Percentiles rank a stretch among this genome's conserved stretches.
Evolutionary conservation across 2,797 vertebrate species (phyloP).

Genomic region (Buphagus erythrorhynchus): DNA sequence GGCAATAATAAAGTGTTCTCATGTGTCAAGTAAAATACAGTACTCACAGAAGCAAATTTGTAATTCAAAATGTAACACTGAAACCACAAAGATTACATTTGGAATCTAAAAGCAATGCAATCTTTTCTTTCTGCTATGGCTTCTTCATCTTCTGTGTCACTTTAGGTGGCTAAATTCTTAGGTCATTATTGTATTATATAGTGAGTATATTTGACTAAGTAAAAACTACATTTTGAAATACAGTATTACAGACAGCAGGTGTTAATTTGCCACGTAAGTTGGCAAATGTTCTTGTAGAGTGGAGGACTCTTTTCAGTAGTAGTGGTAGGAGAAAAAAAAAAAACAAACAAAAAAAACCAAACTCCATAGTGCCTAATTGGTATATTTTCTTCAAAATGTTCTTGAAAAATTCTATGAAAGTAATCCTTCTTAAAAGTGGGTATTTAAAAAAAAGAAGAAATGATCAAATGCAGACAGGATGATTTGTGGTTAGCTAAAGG

Average conservation of each 20-base stretch:
- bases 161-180: neutral
- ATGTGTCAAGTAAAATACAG: neutral
- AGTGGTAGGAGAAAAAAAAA: neutral
- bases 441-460: neutral
- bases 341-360: too few relatives aligned
- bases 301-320: neutral
- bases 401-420: neutral
- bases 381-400: neutral
- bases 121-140: neutral
- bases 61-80: neutral
- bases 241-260: neutral
- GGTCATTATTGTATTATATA: neutral
- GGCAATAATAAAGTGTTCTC: neutral
- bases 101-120: neutral
- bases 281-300: neutral
- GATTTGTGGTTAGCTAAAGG: neutral
- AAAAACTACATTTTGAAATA: neutral
- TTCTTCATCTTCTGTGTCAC: neutral
- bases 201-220: neutral
- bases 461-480: neutral
- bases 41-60: neutral
- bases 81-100: neutral
- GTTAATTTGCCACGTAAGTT: neutral
- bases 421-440: neutral
- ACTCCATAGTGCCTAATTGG: neutral